These are phyloP conservation scores for Macrosteles quadrilineatus DNA, from an alignment of 1,140 invertebrate genomes.

Conservation along the genomic window DNA sequence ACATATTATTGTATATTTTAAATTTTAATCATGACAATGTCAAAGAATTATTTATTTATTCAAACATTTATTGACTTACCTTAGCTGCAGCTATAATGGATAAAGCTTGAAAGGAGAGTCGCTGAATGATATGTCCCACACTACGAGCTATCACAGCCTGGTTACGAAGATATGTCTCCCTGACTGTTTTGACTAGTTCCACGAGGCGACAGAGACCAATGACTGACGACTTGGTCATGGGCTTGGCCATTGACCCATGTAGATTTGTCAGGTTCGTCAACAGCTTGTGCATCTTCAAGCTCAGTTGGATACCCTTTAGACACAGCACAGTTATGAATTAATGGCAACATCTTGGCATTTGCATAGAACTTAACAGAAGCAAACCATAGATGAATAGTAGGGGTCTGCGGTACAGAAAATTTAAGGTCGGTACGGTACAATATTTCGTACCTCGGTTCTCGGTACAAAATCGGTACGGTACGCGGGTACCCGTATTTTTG, in stretches of 20 bases:
- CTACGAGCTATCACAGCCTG: constrained; percentile 60
- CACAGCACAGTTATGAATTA: constrained; percentile 18
- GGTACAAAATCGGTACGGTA: too few species aligned
- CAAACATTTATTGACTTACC: constrained; percentile 47
- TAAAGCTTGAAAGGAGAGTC: constrained; percentile 66
- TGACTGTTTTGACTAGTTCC: constrained; percentile 79
- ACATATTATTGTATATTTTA: too few species aligned
- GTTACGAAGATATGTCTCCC: constrained; percentile 63
- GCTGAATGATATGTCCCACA: constrained; percentile 67
- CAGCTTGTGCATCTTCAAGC: constrained; percentile 62
- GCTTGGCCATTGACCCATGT: constrained; percentile 70
- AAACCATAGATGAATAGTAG: background rate
- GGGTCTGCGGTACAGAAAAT: too few species aligned
- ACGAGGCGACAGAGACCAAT: constrained; percentile 76
- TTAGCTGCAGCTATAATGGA: constrained; percentile 59
- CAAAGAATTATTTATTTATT: too few species aligned
- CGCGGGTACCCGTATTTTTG: too few species aligned
- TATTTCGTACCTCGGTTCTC: too few species aligned
- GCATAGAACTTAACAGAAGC: background rate
- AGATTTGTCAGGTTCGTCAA: constrained; percentile 75
- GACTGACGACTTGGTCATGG: constrained; percentile 77
- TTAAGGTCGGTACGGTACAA: too few species aligned
- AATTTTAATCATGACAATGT: too few species aligned
- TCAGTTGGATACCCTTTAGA: constrained; percentile 65
- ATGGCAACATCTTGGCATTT: constrained; percentile 1